Evolutionary conservation across 2,797 vertebrate species (phyloP), one percentile per base, ranked within the genome.

Genomic region (Rhodeus uyekii): DNA sequence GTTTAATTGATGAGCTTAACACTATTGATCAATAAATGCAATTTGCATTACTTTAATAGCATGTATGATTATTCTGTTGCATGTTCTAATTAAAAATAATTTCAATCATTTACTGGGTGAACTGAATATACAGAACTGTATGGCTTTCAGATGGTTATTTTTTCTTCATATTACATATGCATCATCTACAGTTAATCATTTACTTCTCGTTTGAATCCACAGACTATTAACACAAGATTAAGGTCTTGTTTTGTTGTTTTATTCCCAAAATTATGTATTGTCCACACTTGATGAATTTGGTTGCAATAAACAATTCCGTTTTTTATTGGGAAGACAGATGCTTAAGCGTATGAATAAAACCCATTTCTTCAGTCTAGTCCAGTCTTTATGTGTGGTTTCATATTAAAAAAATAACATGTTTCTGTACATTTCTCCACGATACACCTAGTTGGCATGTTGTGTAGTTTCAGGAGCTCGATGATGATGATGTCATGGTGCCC

Each of bases 401-500:
- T 32, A 39, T 50, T 12, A 24, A 8, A 53, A 38, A 50, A 38
- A 60, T 18, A 48, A 64, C 8, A 38, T 10, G 24, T 19, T 55
- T 2, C 7, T 9, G 38, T 38, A 38, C 38, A 38, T 38, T 38
- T 38, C 38, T n/a, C n/a, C n/a, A n/a, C n/a, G n/a, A n/a, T n/a
- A n/a, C n/a, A n/a, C n/a, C n/a, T n/a, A n/a, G n/a, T n/a, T n/a
- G n/a, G n/a, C n/a, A n/a, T 42, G 0, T n/a, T 69, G 55, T 60
- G 13, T 0, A 27, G 16, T 82, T 34, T 80, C 85, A 87, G 53
- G 81, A 84, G 24, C 73, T 80, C 38, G 83, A 18, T n/a, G 29
- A 0, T 18, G 39, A 50, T 16, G 14, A n/a, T n/a, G n/a, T n/a
- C n/a, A n/a, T 73, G 69, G 91, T 90, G 87, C 94, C 95, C 90